Evolutionary conservation across 2,797 vertebrate genomes (phyloP).

Genomic region (Emydoidea blandingii): DNA sequence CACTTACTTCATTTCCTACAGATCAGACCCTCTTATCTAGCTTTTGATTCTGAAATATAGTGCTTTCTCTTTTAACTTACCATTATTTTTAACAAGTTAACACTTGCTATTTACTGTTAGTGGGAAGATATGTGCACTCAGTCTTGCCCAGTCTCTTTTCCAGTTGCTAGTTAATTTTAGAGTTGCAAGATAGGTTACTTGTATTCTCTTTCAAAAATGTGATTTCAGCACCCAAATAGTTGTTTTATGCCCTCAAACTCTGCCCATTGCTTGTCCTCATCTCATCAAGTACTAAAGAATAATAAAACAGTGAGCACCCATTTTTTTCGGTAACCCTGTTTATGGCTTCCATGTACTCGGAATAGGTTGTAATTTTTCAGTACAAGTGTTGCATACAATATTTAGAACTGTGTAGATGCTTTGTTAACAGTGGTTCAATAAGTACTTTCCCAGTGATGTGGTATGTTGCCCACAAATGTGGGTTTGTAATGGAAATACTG

Average conservation of each 20-base stretch:
- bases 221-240: not conserved
- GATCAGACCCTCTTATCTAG: slow-evolving; percentile 14
- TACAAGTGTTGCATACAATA: not conserved
- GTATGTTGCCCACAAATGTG: not conserved
- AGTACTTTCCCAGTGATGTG: not conserved
- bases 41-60: not conserved
- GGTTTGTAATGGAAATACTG: not conserved
- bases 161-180: not conserved
- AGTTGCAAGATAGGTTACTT: not conserved
- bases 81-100: not conserved
- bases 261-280: not conserved
- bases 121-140: not conserved
- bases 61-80: slow-evolving; percentile 19
- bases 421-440: not conserved
- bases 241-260: not conserved
- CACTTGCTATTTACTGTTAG: not conserved
- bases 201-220: not conserved
- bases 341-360: not conserved
- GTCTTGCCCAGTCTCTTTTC: not conserved
- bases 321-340: not conserved
- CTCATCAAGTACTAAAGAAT: not conserved
- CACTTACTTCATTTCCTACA: not conserved
- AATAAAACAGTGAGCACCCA: not conserved
- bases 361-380: not conserved
- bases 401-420: not conserved